Evolutionary conservation across 2,113 vertebrate genomes (phyloP), one percentile per base, ranked within the genome.

Genomic region (Mastomys coucha): DNA sequence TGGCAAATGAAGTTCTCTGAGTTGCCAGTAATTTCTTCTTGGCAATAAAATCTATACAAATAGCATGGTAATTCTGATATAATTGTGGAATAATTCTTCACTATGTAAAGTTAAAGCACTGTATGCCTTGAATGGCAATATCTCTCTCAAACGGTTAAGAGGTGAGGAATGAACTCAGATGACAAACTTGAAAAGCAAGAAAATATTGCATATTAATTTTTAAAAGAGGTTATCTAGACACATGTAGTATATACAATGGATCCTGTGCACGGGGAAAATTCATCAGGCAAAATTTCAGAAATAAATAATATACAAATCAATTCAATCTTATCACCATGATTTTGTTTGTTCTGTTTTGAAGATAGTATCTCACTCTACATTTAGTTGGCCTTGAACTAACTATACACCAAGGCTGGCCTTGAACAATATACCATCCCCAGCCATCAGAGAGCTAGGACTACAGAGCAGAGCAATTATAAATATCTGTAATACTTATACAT

Each of bases 261-360:
- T 45, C 14, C 42, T 19, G 7, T 8, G 4, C 42, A 53, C 10
- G 22, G 19, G 36, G 42, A 4, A 82, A 20, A 39, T 8, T 36
- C 2, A 89, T n/a, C 39, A 60, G 31, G 31, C 1, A 7, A 86
- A 13, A 8, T 10, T 49, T 6, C 51, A 19, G 19, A 89, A 19
- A 89, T 39, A 49, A 84, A 60, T 65, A 77, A 63, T 1, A 94
- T 36, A 45, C 14, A 91, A 90, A 92, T 77, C 28, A 90, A 92
- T 49, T 63, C 3, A 7, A 84, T 12, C 39, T 51, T 92, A 42
- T 82, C 36, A 9, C 26, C 60, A 63, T 9, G 56, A 69, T 69
- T 33, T 60, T 63, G 39, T n/a, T 60, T 84, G 13, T 28, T 42
- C 42, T 85, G 7, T 39, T 42, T 65, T 5, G 28, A 26, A 26